Percentiles rank a stretch among this genome's conserved stretches.
Conservation (phyloP, 2,888 invertebrate species). For the Lepidocyrtinus sp. region DNA sequence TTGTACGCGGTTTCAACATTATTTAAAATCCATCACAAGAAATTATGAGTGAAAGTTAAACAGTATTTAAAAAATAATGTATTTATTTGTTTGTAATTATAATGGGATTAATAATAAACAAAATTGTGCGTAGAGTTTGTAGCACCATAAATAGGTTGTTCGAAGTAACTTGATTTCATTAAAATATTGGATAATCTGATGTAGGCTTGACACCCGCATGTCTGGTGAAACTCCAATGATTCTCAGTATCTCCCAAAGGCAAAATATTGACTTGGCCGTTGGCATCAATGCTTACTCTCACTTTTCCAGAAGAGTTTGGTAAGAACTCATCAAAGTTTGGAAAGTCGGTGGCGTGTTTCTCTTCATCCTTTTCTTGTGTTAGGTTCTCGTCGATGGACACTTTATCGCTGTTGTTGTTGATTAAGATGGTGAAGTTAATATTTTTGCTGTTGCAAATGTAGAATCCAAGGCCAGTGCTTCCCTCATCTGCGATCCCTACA, state of each 20-base stretch:
- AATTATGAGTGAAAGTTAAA: too few relatives aligned
- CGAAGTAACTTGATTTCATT: too few relatives aligned
- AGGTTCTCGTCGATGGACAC: slow-evolving; percentile 26
- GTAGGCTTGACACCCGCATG: slow-evolving; percentile 44
- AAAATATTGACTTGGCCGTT: slow-evolving; percentile 39
- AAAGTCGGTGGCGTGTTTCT: neutral
- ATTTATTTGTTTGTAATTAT: too few relatives aligned
- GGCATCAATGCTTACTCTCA: slow-evolving; percentile 37
- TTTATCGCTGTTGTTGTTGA: slow-evolving; percentile 48
- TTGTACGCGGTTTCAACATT: too few relatives aligned
- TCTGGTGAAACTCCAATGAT: slow-evolving; percentile 40
- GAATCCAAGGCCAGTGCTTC: slow-evolving; percentile 46
- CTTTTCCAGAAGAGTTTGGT: slow-evolving; percentile 24
- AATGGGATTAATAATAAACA: too few relatives aligned
- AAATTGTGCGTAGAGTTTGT: too few relatives aligned
- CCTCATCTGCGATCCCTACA: slow-evolving; percentile 47
- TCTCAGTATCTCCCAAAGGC: slow-evolving; percentile 44
- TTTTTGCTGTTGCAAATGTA: slow-evolving; percentile 55
- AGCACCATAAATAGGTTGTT: too few relatives aligned
- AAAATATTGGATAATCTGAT: slow-evolving; percentile 22
- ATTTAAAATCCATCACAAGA: too few relatives aligned
- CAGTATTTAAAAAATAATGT: too few relatives aligned
- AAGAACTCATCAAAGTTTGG: slow-evolving; percentile 23
- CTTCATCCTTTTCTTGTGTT: neutral
- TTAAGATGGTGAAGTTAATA: slow-evolving; percentile 44